Percentiles rank a stretch among this genome's conserved stretches.
These are phyloP conservation scores for Idaea aversata DNA, from an alignment of 2,888 invertebrate species.

Conservation along the genomic window DNA sequence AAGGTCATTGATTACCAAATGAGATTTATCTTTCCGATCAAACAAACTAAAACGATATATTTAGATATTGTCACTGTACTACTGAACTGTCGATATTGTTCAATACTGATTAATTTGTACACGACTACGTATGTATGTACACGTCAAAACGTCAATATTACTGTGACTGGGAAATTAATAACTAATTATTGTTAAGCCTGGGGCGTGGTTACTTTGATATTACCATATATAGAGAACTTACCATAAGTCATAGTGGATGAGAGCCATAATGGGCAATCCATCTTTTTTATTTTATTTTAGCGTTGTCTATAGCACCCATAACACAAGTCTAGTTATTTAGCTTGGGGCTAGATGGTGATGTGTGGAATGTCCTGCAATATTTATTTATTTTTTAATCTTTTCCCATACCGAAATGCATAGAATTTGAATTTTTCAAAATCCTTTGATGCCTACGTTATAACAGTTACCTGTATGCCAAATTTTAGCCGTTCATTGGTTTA, in stretches of 20 bases:
- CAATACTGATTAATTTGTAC: conserved; percentile 46
- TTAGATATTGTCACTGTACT: conserved; percentile 41
- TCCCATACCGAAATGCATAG: no score
- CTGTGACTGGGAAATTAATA: conserved; percentile 36
- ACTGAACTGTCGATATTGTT: conserved; percentile 42
- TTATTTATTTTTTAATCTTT: no score
- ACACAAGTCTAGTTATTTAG: no score
- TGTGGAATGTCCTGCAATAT: no score
- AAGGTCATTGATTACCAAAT: conserved; percentile 33
- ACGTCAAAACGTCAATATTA: conserved; percentile 33
- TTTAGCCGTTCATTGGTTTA: no score
- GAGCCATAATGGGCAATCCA: no score
- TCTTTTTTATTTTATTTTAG: no score
- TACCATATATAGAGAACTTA: not conserved
- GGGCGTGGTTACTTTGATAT: not conserved
- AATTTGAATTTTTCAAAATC: no score
- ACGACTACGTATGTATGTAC: conserved; percentile 30
- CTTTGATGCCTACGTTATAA: no score
- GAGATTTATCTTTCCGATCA: conserved; percentile 48
- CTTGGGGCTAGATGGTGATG: no score
- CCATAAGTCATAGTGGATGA: not conserved
- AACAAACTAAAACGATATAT: conserved; percentile 51
- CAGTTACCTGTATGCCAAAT: no score
- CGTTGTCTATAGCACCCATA: no score
- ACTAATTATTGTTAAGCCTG: conserved; percentile 6